Evolutionary conservation across 2,888 invertebrate genomes (phyloP), one percentile per base, ranked within the genome.

Genomic region (Galeruca laticollis): DNA sequence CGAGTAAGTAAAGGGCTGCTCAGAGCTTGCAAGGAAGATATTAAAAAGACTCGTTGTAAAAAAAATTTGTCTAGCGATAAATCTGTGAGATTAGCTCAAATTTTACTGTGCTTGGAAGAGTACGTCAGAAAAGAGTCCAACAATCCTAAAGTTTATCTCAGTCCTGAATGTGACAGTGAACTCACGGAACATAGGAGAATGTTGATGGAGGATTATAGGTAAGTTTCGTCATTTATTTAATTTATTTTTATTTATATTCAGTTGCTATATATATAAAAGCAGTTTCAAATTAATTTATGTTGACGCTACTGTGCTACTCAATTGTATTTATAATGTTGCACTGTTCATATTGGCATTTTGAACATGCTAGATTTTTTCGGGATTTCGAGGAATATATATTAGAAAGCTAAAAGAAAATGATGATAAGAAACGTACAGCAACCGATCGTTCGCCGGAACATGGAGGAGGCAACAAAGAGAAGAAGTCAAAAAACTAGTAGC

Each of bases 91-190:
- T 88, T 98, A 31, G 95, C 97, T 33, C 94, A 95, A 84, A 95
- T 99, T 77, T 88, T 99, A 60, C 87, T 98, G 3, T 99, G 99
- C 84, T 88, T 99, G 73, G 99, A 99, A 84, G 92, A 91, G 62
- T 88, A 92, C 40, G 85, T 88, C n/a, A 88, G 89, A 81, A 93
- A 93, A 76, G 92, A 90, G 76, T 90, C 90, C 63, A 92, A 91
- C 84, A 57, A 35, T 57, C 56, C 56, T 5, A 57, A 15, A 35
- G 35, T 52, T 18, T 31, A 51, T 11, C 87, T 96, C 15, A 89
- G 91, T 13, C 86, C 90, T 0, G 93, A 94, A 77, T 99, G 99
- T 82, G 90, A 93, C 63, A 89, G 90, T 20, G 98, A 99, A 87
- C 94, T 99, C 91, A 89, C 92, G 74, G 95, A 96, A 80, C 97